These are phyloP conservation scores for Myopa testacea DNA, from an alignment of 2,888 invertebrate species.

Conservation along the genomic window DNA sequence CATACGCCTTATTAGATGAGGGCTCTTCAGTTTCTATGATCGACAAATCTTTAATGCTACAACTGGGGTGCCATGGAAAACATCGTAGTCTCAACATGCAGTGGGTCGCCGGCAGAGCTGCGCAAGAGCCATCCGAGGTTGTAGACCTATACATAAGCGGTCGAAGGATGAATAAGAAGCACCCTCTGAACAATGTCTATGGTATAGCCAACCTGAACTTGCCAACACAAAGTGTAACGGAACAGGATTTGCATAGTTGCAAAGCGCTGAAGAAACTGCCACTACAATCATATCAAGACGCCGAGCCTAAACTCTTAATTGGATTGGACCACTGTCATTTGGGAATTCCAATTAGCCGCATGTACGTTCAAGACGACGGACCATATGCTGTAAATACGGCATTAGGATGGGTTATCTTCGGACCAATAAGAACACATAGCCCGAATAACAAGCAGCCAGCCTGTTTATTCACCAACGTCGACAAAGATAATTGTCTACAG, in stretches of 20 bases:
- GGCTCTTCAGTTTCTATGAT: neutral
- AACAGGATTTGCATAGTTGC: neutral
- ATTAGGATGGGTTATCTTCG: slow-evolving; percentile 33
- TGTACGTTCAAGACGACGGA: neutral
- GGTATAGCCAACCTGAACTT: slow-evolving; percentile 36
- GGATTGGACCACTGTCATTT: slow-evolving; percentile 41
- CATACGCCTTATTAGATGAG: neutral
- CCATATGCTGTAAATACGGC: slow-evolving; percentile 37
- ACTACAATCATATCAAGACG: slow-evolving; percentile 26
- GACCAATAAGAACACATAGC: slow-evolving; percentile 10
- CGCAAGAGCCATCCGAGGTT: slow-evolving; percentile 17
- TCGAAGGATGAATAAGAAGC: slow-evolving; percentile 7
- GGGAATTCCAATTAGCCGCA: slow-evolving; percentile 28
- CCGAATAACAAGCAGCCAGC: neutral
- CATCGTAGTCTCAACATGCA: neutral
- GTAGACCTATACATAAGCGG: slow-evolving; percentile 30
- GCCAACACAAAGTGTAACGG: slow-evolving; percentile 36
- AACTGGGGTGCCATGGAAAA: neutral
- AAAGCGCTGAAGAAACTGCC: neutral
- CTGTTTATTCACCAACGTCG: neutral
- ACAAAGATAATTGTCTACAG: neutral
- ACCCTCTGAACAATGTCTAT: slow-evolving; percentile 35
- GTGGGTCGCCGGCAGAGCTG: slow-evolving; percentile 6
- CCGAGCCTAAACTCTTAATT: slow-evolving; percentile 40
- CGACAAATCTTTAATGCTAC: neutral